These are phyloP conservation scores for Drosophila miranda DNA, from an alignment of 1,140 invertebrate species.

Conservation along the genomic window DNA sequence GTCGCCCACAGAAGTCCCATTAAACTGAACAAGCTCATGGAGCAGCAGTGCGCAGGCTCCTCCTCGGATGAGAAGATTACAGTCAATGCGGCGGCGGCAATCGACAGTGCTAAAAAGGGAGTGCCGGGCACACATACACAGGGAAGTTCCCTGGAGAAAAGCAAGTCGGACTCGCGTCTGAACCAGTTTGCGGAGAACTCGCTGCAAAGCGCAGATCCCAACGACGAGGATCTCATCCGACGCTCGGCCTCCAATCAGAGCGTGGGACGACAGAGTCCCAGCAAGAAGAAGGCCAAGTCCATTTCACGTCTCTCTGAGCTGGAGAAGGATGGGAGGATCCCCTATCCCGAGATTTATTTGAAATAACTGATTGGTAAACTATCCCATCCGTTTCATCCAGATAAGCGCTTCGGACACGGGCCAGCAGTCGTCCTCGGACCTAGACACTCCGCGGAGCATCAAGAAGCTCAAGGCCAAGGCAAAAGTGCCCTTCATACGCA, in stretches of 20 bases:
- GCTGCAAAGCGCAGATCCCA: slow-evolving; percentile 51
- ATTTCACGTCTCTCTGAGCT: slow-evolving; percentile 83
- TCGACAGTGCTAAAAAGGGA: slow-evolving; percentile 13
- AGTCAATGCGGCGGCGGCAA: slow-evolving; percentile 11
- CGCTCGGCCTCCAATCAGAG: slow-evolving; percentile 83
- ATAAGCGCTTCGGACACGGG: slow-evolving; percentile 74
- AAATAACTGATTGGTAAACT: neutral
- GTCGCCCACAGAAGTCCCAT: slow-evolving; percentile 67
- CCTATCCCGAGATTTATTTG: neutral
- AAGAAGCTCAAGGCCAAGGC: slow-evolving; percentile 77
- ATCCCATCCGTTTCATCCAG: slow-evolving; percentile 23
- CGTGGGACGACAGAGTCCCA: slow-evolving; percentile 83
- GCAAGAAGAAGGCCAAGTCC: slow-evolving; percentile 84
- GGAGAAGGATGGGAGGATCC: slow-evolving; percentile 83
- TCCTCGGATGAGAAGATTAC: slow-evolving; percentile 49
- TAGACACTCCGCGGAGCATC: slow-evolving; percentile 77
- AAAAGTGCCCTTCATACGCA: slow-evolving; percentile 69
- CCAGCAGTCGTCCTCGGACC: slow-evolving; percentile 74
- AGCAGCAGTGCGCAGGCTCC: slow-evolving; percentile 45
- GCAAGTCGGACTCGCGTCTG: slow-evolving; percentile 86
- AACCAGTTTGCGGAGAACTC: slow-evolving; percentile 82
- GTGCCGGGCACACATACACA: slow-evolving; percentile 1
- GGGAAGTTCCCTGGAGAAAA: slow-evolving; percentile 84
- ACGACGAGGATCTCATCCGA: slow-evolving; percentile 83
- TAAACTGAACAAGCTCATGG: slow-evolving; percentile 63